Base-by-base conservation (phyloP, 1,140 invertebrate species). In the Cyphomyrmex costatus region DNA sequence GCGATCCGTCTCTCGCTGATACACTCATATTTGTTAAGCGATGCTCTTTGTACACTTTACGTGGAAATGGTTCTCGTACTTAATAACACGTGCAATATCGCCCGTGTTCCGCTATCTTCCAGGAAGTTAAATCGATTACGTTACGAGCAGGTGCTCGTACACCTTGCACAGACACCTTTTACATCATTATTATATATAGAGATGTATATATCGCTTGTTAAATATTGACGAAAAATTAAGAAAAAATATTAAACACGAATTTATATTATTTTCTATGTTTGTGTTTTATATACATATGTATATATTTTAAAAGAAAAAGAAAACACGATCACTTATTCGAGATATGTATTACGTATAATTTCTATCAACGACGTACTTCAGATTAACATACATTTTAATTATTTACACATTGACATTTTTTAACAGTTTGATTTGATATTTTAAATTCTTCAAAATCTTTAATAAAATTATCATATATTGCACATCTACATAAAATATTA, bases 41-140 rank as follows among this genome's bases (percentile, higher is more conserved):
- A 86, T 80, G 21, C 78, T 82, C 51, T 82, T 82, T 71, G 68
- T 71, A 3, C 24, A 71, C 68, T 24, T 73, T 73, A 82, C 24
- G 19, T 36, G 30, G 46, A 49, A 82, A 21, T 58, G 12, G n/a
- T 46, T 82, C 30, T 60, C 36, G 24, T 36, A 60, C 12, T 10
- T 82, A 58, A 71, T 82, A 58, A 82, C 33, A 58, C 19, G 21
- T 12, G 21, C 30, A 19, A 60, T 71, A 82, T 82, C 30, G 21
- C 16, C 19, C 19, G 21, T n/a, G 16, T 70, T 80, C 46, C 27
- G 63, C 42, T 80, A 42, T 70, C 46, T 68, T 68, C 61, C 63
- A 53, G 46, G 58, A 70, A 68, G 30, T 24, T 53, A 53, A 70
- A 80, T 80, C 49, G 46, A 70, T 77, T 24, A 51, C n/a, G 65